A percentile compares a stretch with the other conserved stretches of the same genome.
Conservation (phyloP, 2,113 vertebrate genomes). For the Rhynchomys soricoides region DNA sequence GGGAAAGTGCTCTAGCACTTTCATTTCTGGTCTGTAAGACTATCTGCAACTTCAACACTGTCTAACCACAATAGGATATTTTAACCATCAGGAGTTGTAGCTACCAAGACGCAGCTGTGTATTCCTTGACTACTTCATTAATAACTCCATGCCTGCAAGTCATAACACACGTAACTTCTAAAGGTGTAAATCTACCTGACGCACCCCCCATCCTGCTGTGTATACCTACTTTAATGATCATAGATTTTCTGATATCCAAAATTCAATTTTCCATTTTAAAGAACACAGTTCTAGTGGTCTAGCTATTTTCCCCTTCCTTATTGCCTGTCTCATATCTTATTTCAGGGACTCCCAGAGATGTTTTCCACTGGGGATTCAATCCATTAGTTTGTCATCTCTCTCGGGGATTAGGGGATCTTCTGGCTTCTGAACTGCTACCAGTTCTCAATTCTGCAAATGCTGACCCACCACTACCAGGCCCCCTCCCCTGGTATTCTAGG, state of each 20-base stretch:
- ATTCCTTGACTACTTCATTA: not conserved
- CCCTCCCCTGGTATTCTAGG: not conserved
- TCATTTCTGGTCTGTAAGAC: not conserved
- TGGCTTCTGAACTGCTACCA: not conserved
- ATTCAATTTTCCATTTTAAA: conserved; percentile 27
- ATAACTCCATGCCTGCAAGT: not conserved
- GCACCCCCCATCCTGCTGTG: too few species aligned
- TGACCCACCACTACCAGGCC: not conserved
- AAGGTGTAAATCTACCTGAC: not conserved
- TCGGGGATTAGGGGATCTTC: not conserved
- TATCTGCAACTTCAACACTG: not conserved
- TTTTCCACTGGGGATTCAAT: not conserved
- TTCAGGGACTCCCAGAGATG: not conserved
- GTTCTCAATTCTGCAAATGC: not conserved
- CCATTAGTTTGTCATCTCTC: not conserved
- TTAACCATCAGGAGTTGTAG: not conserved
- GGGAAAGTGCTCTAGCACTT: not conserved
- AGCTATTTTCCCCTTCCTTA: not conserved
- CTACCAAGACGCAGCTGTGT: not conserved
- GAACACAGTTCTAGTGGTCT: not conserved
- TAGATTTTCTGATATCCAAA: not conserved
- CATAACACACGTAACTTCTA: not conserved
- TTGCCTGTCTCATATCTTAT: not conserved
- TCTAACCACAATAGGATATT: not conserved
- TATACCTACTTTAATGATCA: not conserved